These are phyloP conservation scores for Mustela nigripes DNA, from an alignment of 2,113 vertebrate genomes.

Conservation along the genomic window DNA sequence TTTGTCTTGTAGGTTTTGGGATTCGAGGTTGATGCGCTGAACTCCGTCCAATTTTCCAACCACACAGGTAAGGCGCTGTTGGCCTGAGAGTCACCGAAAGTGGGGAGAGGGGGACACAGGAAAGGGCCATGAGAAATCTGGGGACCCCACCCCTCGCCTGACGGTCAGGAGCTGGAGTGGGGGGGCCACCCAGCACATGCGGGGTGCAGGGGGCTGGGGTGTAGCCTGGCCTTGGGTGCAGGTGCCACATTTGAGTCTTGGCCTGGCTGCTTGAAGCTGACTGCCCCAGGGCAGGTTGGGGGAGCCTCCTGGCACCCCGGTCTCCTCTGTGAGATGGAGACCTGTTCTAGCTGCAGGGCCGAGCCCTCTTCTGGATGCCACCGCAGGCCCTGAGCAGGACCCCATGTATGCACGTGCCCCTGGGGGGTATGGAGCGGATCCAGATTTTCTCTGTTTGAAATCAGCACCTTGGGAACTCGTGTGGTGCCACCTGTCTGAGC, in stretches of 20 bases:
- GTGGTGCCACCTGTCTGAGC: rapidly evolving
- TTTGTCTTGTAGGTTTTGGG: conserved; percentile 94
- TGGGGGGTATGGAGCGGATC: rapidly evolving
- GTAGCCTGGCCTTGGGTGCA: too few species aligned
- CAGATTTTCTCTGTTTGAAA: background rate
- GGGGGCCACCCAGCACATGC: rapidly evolving
- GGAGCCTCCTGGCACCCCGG: rapidly evolving
- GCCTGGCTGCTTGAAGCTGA: background rate
- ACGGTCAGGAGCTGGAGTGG: rapidly evolving
- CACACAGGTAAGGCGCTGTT: conserved; percentile 93
- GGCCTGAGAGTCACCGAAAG: rapidly evolving
- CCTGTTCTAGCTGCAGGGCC: rapidly evolving
- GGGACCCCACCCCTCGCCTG: background rate
- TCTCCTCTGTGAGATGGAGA: background rate
- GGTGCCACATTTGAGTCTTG: background rate
- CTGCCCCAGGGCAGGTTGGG: rapidly evolving
- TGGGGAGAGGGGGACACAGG: rapidly evolving
- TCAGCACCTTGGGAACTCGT: rapidly evolving
- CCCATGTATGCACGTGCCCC: rapidly evolving
- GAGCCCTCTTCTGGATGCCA: rapidly evolving
- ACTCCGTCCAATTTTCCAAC: conserved; percentile 99
- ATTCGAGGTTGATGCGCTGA: conserved; percentile 98
- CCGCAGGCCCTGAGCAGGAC: rapidly evolving
- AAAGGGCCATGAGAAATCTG: rapidly evolving
- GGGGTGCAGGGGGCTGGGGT: background rate